These are phyloP conservation scores for Emydoidea blandingii DNA, from an alignment of 2,797 vertebrate species.

Conservation along the genomic window DNA sequence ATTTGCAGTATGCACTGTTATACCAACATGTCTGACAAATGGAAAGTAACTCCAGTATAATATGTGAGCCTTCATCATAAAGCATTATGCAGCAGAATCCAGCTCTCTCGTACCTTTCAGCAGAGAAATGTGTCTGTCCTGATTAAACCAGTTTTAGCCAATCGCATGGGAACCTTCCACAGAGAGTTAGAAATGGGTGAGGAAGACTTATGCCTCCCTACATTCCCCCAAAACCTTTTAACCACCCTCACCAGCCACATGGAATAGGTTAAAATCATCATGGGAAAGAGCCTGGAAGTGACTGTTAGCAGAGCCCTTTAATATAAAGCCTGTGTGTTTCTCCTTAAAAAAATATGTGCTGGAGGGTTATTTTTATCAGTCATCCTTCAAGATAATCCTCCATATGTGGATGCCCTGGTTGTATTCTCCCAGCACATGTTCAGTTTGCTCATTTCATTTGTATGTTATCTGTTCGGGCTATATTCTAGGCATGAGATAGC, in stretches of 20 bases:
- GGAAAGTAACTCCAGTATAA: not conserved
- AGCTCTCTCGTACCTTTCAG: not conserved
- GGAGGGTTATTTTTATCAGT: constrained; percentile 17
- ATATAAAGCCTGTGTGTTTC: constrained; percentile 17
- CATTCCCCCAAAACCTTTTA: not conserved
- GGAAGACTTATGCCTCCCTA: not conserved
- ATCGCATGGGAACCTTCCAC: not conserved
- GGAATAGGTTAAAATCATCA: constrained; percentile 19
- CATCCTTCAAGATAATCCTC: constrained; percentile 27
- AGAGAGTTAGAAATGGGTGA: not conserved
- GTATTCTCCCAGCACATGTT: constrained; percentile 20
- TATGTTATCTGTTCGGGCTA: not conserved
- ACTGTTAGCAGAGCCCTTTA: not conserved
- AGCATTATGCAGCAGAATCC: not conserved
- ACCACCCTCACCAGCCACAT: not conserved
- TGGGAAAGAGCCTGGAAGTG: constrained; percentile 6
- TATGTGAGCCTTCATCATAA: not conserved
- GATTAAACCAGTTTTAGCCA: constrained; percentile 9
- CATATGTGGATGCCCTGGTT: not conserved
- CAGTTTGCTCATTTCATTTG: constrained; percentile 17
- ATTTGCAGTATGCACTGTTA: accelerated
- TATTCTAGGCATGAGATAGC: not conserved
- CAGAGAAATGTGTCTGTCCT: not conserved
- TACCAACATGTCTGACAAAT: not conserved
- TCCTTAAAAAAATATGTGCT: constrained; percentile 13